Evolutionary conservation across 2,797 vertebrate genomes (phyloP).

Genomic region (Platalea minor): DNA sequence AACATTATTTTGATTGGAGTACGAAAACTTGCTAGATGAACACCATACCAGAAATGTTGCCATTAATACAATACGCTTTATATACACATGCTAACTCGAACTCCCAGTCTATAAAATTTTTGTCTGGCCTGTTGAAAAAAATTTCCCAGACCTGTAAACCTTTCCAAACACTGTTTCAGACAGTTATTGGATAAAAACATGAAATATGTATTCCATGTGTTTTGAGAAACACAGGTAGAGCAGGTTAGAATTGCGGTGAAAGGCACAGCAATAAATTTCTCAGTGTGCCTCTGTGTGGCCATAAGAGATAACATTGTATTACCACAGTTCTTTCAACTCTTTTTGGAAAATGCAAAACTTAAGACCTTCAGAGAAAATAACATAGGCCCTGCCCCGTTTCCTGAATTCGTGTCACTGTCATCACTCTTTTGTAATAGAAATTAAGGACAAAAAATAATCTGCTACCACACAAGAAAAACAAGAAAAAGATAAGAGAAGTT

Average conservation of each 20-base stretch:
- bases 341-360: not conserved
- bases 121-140: not conserved
- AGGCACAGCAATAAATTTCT: not conserved
- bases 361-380: not conserved
- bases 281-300: not conserved
- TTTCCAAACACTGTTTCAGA: not conserved
- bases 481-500: not conserved
- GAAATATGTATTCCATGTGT: not conserved
- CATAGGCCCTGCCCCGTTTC: not conserved
- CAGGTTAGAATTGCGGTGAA: not conserved
- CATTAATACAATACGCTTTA: not conserved
- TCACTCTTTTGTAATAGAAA: not conserved
- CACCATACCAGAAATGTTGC: not conserved
- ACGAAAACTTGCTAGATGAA: not conserved
- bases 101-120: not conserved
- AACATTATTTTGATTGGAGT: not conserved
- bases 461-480: not conserved
- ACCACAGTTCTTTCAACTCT: not conserved
- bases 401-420: not conserved
- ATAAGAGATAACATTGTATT: not conserved
- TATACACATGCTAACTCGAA: not conserved
- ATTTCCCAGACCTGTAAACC: not conserved
- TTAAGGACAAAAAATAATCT: not conserved
- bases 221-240: not conserved
- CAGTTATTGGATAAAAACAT: not conserved